Evolutionary conservation across 1,140 invertebrate genomes (phyloP), one percentile per base, ranked within the genome.

Genomic region (Trypoxylus dichotomus): DNA sequence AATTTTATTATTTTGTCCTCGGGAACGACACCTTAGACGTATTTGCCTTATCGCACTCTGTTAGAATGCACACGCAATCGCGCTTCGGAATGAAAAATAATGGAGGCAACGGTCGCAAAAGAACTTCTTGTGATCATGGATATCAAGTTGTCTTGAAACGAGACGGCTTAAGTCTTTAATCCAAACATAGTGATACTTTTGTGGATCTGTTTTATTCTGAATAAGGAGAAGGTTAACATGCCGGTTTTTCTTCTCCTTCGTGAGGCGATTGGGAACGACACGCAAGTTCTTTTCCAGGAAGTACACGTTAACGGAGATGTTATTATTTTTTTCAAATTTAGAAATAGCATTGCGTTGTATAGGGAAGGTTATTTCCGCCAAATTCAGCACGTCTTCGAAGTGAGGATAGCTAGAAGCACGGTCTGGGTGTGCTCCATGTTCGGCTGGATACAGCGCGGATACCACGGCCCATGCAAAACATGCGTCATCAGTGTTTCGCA

Each of bases 391-490:
- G 0, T 37, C 6, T 0, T 27, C 2, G 19, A 41, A 74, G 32
- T 74, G 72, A 3, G 72, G 41, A 37, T 74, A 74, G n/a, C n/a
- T 25, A 1, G 72, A 37, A 3, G 60, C 25, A 27, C 60, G 24
- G 10, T 68, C 21, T 0, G 60, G 27, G 6, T 27, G 24, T 5
- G 5, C 3, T 73, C 76, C 41, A 41, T 11, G 41, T 32, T 75
- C 42, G n/a, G 43, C 42, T 24, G 81, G 80, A 77, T 72, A 79
- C 24, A 84, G 42, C 54, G 81, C 80, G 24, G 77, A 79, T 41
- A 79, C 79, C 19, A 83, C 42, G 24, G 79, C 81, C 82, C 82
- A 83, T 32, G 75, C 76, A 79, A 85, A 85, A 73, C 84, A 85
- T 13, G 79, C 78, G 21, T 82, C 60, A 79, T 83, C 80, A 37